These are phyloP conservation scores for Cololabis saira DNA, from an alignment of 2,113 vertebrate species.

Conservation along the genomic window DNA sequence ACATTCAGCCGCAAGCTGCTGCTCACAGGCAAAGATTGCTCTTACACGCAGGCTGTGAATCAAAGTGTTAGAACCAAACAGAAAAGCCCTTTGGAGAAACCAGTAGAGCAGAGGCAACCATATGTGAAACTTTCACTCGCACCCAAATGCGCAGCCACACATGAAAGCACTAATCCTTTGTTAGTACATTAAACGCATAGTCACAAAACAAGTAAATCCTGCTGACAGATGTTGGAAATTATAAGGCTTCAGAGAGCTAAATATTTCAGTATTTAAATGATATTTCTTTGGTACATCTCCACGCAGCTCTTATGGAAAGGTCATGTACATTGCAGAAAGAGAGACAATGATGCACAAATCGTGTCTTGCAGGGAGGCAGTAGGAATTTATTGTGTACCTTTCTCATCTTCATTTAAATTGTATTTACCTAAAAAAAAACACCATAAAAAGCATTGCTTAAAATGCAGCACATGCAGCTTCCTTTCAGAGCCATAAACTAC, in stretches of 20 bases:
- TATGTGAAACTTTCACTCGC: constrained; percentile 20
- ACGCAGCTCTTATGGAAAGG: constrained; percentile 66
- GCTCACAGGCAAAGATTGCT: constrained; percentile 34
- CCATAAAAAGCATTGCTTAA: constrained; percentile 42
- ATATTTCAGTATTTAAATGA: constrained; percentile 47
- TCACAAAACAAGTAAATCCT: constrained; percentile 36
- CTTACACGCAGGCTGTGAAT: constrained; percentile 23
- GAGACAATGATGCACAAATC: constrained; percentile 20
- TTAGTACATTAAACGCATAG: constrained; percentile 12
- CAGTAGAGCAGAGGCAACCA: constrained; percentile 22
- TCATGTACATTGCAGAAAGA: constrained; percentile 34
- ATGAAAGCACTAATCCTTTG: constrained; percentile 37
- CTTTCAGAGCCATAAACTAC: constrained; percentile 32
- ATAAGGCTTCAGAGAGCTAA: constrained; percentile 36
- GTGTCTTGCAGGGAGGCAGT: constrained; percentile 25
- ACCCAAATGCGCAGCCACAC: constrained; percentile 37
- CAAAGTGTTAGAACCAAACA: constrained; percentile 23
- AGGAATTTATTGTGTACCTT: constrained; percentile 37
- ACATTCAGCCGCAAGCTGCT: constrained; percentile 58
- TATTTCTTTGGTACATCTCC: constrained; percentile 48
- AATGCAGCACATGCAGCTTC: constrained; percentile 37
- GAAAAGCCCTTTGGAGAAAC: constrained; percentile 46
- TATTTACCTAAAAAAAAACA: constrained; percentile 68
- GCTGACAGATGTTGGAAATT: constrained; percentile 70
- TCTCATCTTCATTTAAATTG: constrained; percentile 66